Base-by-base conservation (phyloP, 2,888 invertebrate genomes). In the Nasonia oneida region DNA sequence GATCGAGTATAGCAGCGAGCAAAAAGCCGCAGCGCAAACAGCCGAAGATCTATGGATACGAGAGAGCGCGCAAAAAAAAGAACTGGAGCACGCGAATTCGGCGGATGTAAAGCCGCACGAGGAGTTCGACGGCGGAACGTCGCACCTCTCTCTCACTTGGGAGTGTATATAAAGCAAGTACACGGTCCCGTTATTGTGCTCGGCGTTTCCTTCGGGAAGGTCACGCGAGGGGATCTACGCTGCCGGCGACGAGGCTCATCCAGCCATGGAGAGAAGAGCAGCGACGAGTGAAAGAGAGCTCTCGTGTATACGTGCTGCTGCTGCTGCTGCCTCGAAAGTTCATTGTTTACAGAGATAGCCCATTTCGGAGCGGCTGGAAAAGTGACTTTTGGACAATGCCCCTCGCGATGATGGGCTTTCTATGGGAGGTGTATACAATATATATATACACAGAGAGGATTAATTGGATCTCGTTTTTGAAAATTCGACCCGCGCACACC, bases 201-300 rank as follows among this genome's bases (percentile, higher is more conserved):
- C 39, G 39, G 75, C 81, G 81, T 71, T 87, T 86, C 87, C 86
- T 87, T 87, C 79, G 87, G 87, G 87, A 87, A 87, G 86, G 87
- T 87, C 86, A 87, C 85, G 83, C 82, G 85, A 87, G 53, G 81
- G 33, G 23, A 67, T 61, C 64, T 29, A 67, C 67, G 29, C 23
- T 67, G 29, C 12, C 10, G 33, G 10, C 42, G 73, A 84, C 57
- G 79, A 14, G 61, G 50, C 57, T 77, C 80, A 81, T 61, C 86
- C 76, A 83, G 86, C 61, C 80, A 67, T 81, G 77, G n/a, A 57
- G 23, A 73, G 23, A 73, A 73, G 73, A 23, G 71, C 57, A 71
- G 50, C 42, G 57, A 39, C 75, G 57, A 70, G 70, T 29, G 67
- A 67, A 33, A 67, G 67, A 67, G 67, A 67, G 29, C 47, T 53